Base-by-base conservation (phyloP, 2,888 invertebrate genomes). In the Tiliacea citrago region DNA sequence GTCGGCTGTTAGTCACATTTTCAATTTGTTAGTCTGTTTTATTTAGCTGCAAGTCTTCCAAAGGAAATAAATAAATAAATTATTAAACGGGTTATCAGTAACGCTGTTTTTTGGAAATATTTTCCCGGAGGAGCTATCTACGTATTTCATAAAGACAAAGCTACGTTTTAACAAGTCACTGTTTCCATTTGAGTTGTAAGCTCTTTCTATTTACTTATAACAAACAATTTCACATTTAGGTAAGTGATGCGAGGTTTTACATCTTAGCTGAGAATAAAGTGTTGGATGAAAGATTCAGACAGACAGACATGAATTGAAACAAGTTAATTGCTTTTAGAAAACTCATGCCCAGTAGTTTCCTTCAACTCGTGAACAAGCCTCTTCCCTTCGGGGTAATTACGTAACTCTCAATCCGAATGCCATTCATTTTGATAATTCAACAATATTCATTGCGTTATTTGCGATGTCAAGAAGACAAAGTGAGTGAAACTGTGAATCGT, bases 141-240 rank as follows among this genome's bases (percentile, higher is more conserved):
- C 39, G 24, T 18, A 18, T 42, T 42, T 13, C n/a, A 73, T 18
- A 6, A 24, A 61, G 16, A 24, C 10, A 4, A 7, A 29, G 61
- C 21, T 21, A 61, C 0, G 51, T 61, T 68, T 57, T 42, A 42
- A 68, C 67, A 29, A 21, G 57, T 78, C 35, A 67, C n/a, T 74
- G 39, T 63, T 53, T 58, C 8, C 12, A 63, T 4, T 58, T 58
- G 0, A 68, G 21, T 24, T 47, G 45, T 65, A 55, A 60, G 35
- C 42, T 75, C 55, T 81, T 68, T 81, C 82, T 79, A 79, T 81
- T 79, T 68, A 39, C 63, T 13, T 39, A 29, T 9, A 51, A 65
- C 76, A 68, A 66, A 79, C 65, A 65, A 29, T 79, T 81, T 79
- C 79, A 61, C 82, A 61, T 58, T 35, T 47, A 39, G 51, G 45